These are phyloP conservation scores for Drosophila rhopaloa DNA, from an alignment of 1,140 invertebrate genomes.

Conservation along the genomic window DNA sequence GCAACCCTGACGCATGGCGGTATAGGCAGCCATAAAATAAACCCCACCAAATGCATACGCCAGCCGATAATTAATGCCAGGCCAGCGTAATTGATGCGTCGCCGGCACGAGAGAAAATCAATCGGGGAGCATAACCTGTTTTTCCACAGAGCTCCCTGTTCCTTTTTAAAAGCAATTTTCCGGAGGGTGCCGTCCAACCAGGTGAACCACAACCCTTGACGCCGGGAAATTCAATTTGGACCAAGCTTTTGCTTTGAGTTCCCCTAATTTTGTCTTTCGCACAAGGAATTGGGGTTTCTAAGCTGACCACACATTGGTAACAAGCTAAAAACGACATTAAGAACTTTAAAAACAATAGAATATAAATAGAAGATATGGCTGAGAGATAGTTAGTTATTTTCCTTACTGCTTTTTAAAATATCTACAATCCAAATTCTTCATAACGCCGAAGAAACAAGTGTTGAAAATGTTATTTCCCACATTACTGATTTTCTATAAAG, in stretches of 20 bases:
- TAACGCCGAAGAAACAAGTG: too few relatives aligned
- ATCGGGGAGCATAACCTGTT: conserved; percentile 36
- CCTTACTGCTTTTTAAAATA: too few relatives aligned
- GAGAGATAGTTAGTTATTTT: too few relatives aligned
- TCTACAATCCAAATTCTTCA: too few relatives aligned
- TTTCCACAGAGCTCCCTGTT: neutral
- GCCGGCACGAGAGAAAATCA: conserved; percentile 68
- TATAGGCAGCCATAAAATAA: conserved; percentile 47
- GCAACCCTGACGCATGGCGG: conserved; percentile 68
- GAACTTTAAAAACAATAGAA: neutral
- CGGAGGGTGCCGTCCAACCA: neutral
- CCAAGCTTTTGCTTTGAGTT: conserved; percentile 2
- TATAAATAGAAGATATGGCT: too few relatives aligned
- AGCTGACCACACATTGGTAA: too few relatives aligned
- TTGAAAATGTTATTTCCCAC: too few relatives aligned
- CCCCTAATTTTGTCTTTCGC: neutral
- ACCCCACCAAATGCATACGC: conserved; percentile 67
- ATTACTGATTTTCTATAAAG: too few relatives aligned
- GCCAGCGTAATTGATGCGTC: conserved; percentile 63
- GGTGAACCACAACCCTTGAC: conserved; percentile 6
- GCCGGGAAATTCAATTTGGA: conserved; percentile 17
- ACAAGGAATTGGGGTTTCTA: too few relatives aligned
- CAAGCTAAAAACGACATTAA: neutral
- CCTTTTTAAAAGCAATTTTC: conserved; percentile 25
- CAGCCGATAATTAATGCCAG: conserved; percentile 44